These are phyloP conservation scores for Phania funesta DNA, from an alignment of 2,888 invertebrate genomes.

Conservation along the genomic window DNA sequence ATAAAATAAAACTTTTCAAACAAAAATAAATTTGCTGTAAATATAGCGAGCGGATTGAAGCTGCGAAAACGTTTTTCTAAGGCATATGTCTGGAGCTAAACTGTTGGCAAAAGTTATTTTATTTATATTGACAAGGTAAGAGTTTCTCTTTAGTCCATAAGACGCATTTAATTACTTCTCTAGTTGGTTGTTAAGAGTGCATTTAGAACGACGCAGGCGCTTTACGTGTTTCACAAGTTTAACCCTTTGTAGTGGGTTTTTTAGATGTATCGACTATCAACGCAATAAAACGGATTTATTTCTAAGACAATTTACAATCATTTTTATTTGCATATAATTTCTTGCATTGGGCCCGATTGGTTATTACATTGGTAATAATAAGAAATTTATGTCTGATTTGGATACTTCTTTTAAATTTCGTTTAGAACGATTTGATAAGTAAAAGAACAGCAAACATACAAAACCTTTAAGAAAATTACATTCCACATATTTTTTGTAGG, in stretches of 20 bases:
- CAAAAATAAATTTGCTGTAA: constrained; percentile 59
- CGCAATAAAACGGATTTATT: no score
- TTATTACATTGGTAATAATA: no score
- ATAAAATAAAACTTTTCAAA: constrained; percentile 56
- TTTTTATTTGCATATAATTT: no score
- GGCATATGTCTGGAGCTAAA: constrained; percentile 67
- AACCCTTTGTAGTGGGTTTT: neutral
- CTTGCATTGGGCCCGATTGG: no score
- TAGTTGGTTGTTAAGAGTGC: constrained; percentile 18
- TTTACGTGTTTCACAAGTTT: neutral
- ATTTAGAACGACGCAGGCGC: constrained; percentile 47
- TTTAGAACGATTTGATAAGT: no score
- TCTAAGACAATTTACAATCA: no score
- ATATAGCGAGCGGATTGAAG: constrained; percentile 60
- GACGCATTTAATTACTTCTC: neutral
- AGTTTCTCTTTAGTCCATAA: constrained; percentile 3
- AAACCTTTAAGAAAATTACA: no score
- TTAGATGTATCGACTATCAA: no score
- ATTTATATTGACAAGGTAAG: constrained; percentile 46
- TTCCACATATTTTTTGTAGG: no score
- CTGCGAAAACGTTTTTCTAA: constrained; percentile 63
- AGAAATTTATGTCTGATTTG: no score
- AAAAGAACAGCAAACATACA: no score
- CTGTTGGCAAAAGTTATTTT: constrained; percentile 51
- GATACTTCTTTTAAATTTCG: no score